phyloP scores from a whole-genome alignment of 2,888 invertebrate species.

The Cryptocephalus moraei region DNA sequence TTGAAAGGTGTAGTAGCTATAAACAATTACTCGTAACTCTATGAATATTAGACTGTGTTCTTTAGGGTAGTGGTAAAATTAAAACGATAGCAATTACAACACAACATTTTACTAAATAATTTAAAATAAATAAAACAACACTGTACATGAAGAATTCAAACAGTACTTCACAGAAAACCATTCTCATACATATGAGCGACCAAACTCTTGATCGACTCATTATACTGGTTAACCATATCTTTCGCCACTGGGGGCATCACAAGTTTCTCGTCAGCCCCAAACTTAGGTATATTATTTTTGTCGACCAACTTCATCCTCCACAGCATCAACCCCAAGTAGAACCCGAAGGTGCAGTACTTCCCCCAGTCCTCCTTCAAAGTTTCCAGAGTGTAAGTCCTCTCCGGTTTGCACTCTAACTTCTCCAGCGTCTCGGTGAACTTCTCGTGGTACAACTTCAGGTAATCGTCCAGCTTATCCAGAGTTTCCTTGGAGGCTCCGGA shows the following conservation, averaged over 20 bases:
- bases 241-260: background rate
- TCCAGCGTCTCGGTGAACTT: constrained; percentile 15
- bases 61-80: no score
- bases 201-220: background rate
- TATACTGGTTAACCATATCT: background rate
- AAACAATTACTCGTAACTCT: no score
- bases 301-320: background rate
- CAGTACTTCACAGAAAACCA: background rate
- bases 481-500: constrained; percentile 19
- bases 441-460: constrained; percentile 22
- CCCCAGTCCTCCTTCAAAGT: constrained; percentile 9
- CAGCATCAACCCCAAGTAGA: background rate
- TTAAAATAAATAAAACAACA: no score
- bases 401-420: constrained; percentile 18
- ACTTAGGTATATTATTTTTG: background rate
- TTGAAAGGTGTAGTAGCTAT: no score
- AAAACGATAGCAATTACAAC: no score
- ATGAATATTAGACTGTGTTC: no score
- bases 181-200: background rate
- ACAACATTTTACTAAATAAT: no score
- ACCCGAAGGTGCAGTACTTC: constrained; percentile 1
- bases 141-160: background rate
- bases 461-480: constrained; percentile 17
- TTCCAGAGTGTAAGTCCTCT: constrained; percentile 17
- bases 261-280: background rate